Conservation (phyloP, 2,888 invertebrate genomes). For the Agonopterix alstromeriana region DNA sequence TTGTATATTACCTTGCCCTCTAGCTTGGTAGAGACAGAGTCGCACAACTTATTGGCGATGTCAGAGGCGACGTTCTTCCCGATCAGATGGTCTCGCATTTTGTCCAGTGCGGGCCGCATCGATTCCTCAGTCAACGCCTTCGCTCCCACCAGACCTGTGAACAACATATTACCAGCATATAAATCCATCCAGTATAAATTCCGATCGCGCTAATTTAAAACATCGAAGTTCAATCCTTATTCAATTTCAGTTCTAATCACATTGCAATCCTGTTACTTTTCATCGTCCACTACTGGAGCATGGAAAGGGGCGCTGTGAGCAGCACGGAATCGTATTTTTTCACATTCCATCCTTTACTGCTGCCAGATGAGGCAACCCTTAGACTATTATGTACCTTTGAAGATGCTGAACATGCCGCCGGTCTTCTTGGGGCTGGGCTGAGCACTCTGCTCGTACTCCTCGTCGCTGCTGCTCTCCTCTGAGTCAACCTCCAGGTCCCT, state of each 20-base stretch:
- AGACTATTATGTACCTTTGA: conserved; percentile 72
- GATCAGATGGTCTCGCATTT: conserved; percentile 96
- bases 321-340: no score
- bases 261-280: no score
- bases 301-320: no score
- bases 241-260: no score
- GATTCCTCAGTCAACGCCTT: conserved; percentile 89
- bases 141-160: conserved; percentile 86
- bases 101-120: conserved; percentile 92
- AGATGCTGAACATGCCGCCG: conserved; percentile 88
- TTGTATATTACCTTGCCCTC: conserved; percentile 84
- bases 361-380: no score
- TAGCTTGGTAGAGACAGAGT: conserved; percentile 92
- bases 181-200: no score
- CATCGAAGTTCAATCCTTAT: no score
- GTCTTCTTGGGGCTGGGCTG: conserved; percentile 44
- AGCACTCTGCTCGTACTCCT: conserved; percentile 65
- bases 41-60: conserved; percentile 94
- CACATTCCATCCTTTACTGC: no score
- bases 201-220: no score
- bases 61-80: conserved; percentile 98
- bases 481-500: conserved; percentile 89
- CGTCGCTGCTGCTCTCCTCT: conserved; percentile 80
- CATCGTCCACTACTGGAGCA: no score
- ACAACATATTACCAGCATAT: not conserved